Base-by-base conservation (phyloP, 2,888 invertebrate species). In the Ophioninae sp. region DNA sequence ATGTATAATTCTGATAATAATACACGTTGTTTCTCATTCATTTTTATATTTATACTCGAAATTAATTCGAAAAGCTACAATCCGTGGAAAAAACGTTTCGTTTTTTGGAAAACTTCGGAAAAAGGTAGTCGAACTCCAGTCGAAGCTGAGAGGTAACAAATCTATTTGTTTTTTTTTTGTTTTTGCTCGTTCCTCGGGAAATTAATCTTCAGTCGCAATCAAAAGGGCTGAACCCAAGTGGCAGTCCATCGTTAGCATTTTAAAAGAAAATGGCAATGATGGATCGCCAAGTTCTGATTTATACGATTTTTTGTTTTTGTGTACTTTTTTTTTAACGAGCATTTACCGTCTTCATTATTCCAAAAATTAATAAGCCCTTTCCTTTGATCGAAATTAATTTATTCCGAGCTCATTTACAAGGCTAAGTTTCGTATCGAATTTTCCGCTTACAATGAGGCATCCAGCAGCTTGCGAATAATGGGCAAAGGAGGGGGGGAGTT, bases 381-480 rank as follows among this genome's bases (percentile, higher is more conserved):
- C 17, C 81, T 63, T 73, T 69, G 63, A 68, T 58, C 20, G 63
- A 69, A 71, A n/a, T 22, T 44, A 79, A 56, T 79, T 72, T 72
- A 79, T 79, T 79, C 63, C 44, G 13, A 13, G 51, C 65, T 63
- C 65, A 64, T 72, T 41, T 72, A 56, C 79, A 65, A 72, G 59
- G 71, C 65, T 72, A 58, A 61, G 37, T 65, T 58, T 56, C 39
- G 63, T 56, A 22, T 44, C 56, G 68, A 69, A 78, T 65, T 51
- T 51, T 51, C 51, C 51, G 51, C 17, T 51, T 17, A 51, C 13
- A 6, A 51, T 51, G 51, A 51, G 17, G 51, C 51, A 51, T 51
- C 51, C 13, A 17, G 17, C 13, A 51, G 51, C 51, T 51, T 10
- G 51, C 51, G 51, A 17, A 51, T 51, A 51, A 13, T 17, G 51